Evolutionary conservation across 2,797 vertebrate genomes (phyloP), one percentile per base, ranked within the genome.

Genomic region (Myotis daubentonii): DNA sequence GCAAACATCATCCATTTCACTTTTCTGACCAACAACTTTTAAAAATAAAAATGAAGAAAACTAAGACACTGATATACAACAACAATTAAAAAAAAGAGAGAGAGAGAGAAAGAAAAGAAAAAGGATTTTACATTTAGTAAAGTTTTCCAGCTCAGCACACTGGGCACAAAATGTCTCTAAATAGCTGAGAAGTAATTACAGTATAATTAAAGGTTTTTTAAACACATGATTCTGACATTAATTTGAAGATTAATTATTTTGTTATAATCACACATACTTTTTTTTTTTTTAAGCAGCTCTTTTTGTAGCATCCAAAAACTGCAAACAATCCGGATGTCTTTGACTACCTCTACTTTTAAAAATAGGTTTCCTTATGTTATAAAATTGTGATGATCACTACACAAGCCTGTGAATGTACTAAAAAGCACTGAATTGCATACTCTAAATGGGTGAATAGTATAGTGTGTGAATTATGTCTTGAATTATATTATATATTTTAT

Each of bases 141-240:
- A 91, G 8, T 22, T 91, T 86, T 30, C 68, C 36, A 74, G 38
- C 15, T 70, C 19, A 60, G 44, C 20, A 47, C 1, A 44, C 28
- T 60, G 4, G 4, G 44, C 36, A 93, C 12, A 25, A 76, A 90
- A 30, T 20, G 2, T 93, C 91, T 91, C 75, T 87, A 51, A 93
- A 68, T 30, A 66, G 55, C 89, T 71, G 10, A 57, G 25, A 89
- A 95, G 81, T 82, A 89, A 93, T 92, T 91, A 71, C 33, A 65
- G 10, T 51, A 49, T 80, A 88, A 95, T 74, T 74, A 94, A 96
- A 93, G 78, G 30, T 85, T 84, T 92, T 92, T 79, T 75, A 91
- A 90, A 80, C 20, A 76, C 15, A 87, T 3, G 1, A 78, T 55
- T 84, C 76, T 94, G 86, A 91, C 23, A 91, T 68, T 84, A 94